phyloP scores from a whole-genome alignment of 2,113 vertebrate species.

The Rattus norvegicus region GRCr8 NC_086039.1:13274001-13274500 shows the following conservation, averaged over 20 bases:
- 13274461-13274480: neutral
- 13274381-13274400: neutral
- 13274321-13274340: neutral
- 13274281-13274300: too few species aligned
- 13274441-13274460: neutral
- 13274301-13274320: neutral
- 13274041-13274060: too few species aligned
- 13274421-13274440: neutral
- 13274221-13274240: too few species aligned
- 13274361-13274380: neutral
- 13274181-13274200: neutral
- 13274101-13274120: constrained; percentile 46
- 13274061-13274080: too few species aligned
- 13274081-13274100: neutral
- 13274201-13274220: too few species aligned
- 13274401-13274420: neutral
- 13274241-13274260: too few species aligned
- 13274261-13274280: too few species aligned
- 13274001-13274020: too few species aligned
- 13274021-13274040: too few species aligned
- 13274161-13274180: constrained; percentile 50
- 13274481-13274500: neutral
- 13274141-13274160: constrained; percentile 60
- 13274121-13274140: constrained; percentile 20
- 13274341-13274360: neutral